These are phyloP conservation scores for Ostrea denselamellosa DNA, from an alignment of 1,140 invertebrate species.

Conservation along the genomic window DNA sequence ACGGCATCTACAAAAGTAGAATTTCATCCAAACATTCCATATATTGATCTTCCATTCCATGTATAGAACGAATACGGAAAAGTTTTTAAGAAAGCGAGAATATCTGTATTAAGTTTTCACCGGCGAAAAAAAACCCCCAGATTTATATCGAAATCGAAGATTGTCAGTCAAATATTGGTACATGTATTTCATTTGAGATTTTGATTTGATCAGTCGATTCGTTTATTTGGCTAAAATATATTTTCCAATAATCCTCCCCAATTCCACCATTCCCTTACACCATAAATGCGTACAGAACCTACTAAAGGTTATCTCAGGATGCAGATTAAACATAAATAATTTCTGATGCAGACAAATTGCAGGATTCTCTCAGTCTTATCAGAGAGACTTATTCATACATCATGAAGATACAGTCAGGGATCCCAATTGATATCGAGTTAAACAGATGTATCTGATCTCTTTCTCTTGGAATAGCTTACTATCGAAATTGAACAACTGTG, in stretches of 20 bases:
- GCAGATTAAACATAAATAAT: slow-evolving; percentile 35
- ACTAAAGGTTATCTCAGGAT: neutral
- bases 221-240: no score
- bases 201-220: no score
- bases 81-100: no score
- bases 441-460: neutral
- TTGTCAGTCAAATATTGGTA: no score
- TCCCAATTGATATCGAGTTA: neutral
- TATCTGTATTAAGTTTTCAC: no score
- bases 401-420: neutral
- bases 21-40: no score
- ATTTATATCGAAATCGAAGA: no score
- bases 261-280: neutral
- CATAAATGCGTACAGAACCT: neutral
- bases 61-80: no score
- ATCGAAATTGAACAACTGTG: neutral
- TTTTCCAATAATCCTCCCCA: neutral
- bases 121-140: no score
- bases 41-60: no score
- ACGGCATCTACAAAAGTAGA: no score
- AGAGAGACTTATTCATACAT: neutral
- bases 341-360: slow-evolving; percentile 25
- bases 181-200: no score
- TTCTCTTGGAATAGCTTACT: neutral
- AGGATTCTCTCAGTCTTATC: neutral